Conservation (phyloP, 2,888 invertebrate species). For the Ypsolopha sequella region DNA sequence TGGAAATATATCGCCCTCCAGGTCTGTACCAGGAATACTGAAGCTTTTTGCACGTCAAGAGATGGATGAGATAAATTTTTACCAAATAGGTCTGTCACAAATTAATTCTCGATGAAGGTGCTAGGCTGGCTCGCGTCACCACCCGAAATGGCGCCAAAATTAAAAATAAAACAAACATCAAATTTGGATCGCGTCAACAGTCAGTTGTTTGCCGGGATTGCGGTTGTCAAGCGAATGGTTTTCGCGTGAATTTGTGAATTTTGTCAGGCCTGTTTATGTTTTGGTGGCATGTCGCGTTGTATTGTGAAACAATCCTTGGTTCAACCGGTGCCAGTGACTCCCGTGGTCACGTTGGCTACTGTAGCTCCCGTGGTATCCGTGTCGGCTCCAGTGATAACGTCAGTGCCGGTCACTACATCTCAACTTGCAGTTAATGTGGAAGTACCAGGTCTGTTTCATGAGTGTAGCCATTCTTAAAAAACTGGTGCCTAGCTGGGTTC, state of each 20-base stretch:
- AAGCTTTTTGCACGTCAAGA: not conserved
- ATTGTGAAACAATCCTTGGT: slow-evolving; percentile 59
- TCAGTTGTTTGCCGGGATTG: slow-evolving; percentile 45
- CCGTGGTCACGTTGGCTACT: slow-evolving; percentile 10
- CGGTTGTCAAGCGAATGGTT: slow-evolving; percentile 38
- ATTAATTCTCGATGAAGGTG: not conserved
- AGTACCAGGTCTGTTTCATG: slow-evolving; percentile 1
- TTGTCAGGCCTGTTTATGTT: slow-evolving; percentile 1
- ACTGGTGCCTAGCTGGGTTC: too few species aligned
- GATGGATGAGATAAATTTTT: not conserved
- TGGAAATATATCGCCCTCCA: slow-evolving; percentile 92
- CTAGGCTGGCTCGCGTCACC: slow-evolving; percentile 33
- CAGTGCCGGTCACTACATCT: slow-evolving; percentile 12
- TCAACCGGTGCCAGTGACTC: slow-evolving; percentile 27
- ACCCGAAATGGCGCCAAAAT: slow-evolving; percentile 58
- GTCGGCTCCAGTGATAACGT: slow-evolving; percentile 23
- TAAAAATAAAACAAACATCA: slow-evolving; percentile 67
- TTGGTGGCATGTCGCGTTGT: slow-evolving; percentile 48
- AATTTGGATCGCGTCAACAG: slow-evolving; percentile 57
- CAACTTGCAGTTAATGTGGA: slow-evolving; percentile 16
- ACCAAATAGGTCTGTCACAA: not conserved
- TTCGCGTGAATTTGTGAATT: slow-evolving; percentile 14
- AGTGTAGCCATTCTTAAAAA: not conserved
- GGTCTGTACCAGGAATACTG: slow-evolving; percentile 66
- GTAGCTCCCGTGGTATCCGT: slow-evolving; percentile 23